Conservation (phyloP, 2,888 invertebrate species). For the Folsomia manolachei region DNA sequence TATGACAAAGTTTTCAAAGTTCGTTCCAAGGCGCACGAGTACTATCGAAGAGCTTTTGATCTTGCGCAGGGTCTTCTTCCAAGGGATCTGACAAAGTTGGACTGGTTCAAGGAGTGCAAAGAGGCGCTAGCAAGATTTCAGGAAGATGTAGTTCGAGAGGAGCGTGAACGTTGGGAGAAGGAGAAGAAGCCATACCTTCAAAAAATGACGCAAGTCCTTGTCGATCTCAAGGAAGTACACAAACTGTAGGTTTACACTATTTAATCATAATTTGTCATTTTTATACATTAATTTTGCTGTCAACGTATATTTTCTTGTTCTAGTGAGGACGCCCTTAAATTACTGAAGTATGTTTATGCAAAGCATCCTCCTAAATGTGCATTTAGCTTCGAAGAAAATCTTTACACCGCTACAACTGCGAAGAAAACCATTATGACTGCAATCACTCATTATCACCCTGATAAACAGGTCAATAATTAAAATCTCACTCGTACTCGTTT, state of each 20-base stretch:
- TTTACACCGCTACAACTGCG: not conserved
- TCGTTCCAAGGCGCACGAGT: slow-evolving; percentile 9
- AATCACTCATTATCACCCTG: slow-evolving; percentile 22
- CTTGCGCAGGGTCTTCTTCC: slow-evolving; percentile 15
- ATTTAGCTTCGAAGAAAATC: not conserved
- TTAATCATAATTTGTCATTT: not conserved
- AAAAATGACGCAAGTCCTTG: slow-evolving; percentile 7
- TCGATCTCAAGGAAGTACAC: not conserved
- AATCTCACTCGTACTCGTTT: too few species aligned
- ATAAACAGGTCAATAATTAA: slow-evolving; percentile 19
- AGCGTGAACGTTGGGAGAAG: slow-evolving; percentile 3
- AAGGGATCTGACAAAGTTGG: slow-evolving; percentile 11
- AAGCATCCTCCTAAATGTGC: slow-evolving; percentile 17
- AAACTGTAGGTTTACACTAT: not conserved
- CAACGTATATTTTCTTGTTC: too few species aligned
- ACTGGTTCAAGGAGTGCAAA: slow-evolving; percentile 22
- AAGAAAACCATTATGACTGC: slow-evolving; percentile 11
- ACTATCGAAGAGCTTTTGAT: slow-evolving; percentile 25
- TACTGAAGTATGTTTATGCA: slow-evolving; percentile 9
- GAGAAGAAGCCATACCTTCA: slow-evolving; percentile 7
- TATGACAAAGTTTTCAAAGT: slow-evolving; percentile 26
- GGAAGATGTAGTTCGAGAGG: slow-evolving; percentile 9
- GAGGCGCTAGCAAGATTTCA: slow-evolving; percentile 16
- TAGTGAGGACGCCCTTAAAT: slow-evolving; percentile 8
- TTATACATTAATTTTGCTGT: not conserved